These are phyloP conservation scores for Ginglymostoma cirratum DNA, from an alignment of 2,113 vertebrate genomes.

Conservation along the genomic window DNA sequence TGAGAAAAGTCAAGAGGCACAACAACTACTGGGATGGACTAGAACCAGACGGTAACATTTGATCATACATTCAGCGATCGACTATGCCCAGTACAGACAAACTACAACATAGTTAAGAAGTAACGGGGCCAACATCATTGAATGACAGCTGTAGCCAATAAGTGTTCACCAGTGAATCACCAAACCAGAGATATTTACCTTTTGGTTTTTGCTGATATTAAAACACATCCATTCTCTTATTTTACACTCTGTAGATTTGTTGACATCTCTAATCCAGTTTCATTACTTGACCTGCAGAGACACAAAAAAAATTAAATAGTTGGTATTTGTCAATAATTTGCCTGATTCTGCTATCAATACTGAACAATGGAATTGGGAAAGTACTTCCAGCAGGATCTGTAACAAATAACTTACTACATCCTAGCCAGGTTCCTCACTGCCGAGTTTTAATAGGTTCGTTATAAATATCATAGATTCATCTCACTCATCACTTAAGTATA, in stretches of 20 bases:
- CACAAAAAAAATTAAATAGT: not conserved
- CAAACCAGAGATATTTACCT: not conserved
- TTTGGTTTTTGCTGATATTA: constrained; percentile 4
- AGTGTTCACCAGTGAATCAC: not conserved
- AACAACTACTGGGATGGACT: not conserved
- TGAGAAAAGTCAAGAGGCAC: not conserved
- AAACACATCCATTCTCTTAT: not conserved
- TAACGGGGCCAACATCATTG: not conserved
- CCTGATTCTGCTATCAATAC: not conserved
- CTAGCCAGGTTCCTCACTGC: not conserved
- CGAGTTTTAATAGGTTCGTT: not conserved
- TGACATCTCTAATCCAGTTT: not conserved
- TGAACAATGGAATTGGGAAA: not conserved
- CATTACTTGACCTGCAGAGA: not conserved
- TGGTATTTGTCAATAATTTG: not conserved
- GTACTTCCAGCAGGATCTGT: not conserved
- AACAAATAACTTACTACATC: not conserved
- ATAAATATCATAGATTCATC: not conserved
- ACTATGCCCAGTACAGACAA: not conserved
- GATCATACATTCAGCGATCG: not conserved
- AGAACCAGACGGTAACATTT: not conserved
- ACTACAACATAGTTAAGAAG: not conserved
- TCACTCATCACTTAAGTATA: not conserved
- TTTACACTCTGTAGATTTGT: not conserved
- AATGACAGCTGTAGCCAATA: not conserved